Percentiles rank a stretch among this genome's conserved stretches.
Conservation (phyloP, 1,140 invertebrate genomes). For the Ctenoplectra terminalis region DNA sequence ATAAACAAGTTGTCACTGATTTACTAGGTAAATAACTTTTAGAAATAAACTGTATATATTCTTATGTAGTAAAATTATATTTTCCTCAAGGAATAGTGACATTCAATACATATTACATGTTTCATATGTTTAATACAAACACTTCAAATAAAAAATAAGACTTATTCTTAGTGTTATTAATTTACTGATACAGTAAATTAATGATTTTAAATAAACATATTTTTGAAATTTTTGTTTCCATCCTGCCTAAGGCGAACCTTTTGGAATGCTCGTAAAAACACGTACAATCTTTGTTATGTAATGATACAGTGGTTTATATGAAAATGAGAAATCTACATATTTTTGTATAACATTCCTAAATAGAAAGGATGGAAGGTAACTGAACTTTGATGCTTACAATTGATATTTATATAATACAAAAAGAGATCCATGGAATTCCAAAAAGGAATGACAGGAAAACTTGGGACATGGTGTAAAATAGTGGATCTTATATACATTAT, state of each 20-base stretch:
- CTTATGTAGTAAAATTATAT: constrained; percentile 26
- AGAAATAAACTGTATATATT: not conserved
- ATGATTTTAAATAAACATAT: not conserved
- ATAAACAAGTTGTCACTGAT: not conserved
- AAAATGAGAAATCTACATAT: constrained; percentile 45
- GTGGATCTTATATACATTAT: constrained; percentile 75
- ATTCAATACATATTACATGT: constrained; percentile 4
- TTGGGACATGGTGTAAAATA: constrained; percentile 39
- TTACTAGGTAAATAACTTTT: not conserved
- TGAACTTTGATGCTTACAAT: constrained; percentile 7
- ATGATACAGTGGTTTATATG: constrained; percentile 22
- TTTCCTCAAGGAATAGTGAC: constrained; percentile 1
- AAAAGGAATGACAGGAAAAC: constrained; percentile 49
- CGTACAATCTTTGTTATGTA: not conserved
- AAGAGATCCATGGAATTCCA: constrained; percentile 42
- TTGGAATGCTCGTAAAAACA: constrained; percentile 34
- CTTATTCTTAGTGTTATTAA: constrained; percentile 23
- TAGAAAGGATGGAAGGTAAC: not conserved
- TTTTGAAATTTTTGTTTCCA: not conserved
- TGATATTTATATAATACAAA: constrained; percentile 51
- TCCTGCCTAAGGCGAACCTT: not conserved
- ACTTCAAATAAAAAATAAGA: constrained; percentile 24
- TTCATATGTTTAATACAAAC: constrained; percentile 44
- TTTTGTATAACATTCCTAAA: constrained; percentile 18
- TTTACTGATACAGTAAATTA: constrained; percentile 18